Evolutionary conservation across 2,113 vertebrate species (phyloP).

Genomic region (Camarhynchus parvulus): DNA sequence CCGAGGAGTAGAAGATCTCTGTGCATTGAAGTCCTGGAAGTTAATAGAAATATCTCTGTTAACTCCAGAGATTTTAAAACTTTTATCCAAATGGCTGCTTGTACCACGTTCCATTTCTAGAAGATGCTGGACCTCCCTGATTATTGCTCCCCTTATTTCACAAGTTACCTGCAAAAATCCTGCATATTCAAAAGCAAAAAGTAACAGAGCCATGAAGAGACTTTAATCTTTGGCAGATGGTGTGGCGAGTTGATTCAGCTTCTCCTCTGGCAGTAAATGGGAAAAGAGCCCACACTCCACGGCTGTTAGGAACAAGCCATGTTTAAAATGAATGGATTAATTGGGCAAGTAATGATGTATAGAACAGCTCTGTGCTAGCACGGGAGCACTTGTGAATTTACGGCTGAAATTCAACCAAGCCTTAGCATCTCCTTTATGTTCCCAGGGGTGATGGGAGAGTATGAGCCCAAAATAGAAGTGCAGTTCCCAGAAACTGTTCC

Average conservation of each 20-base stretch:
- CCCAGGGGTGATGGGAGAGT: constrained; percentile 98
- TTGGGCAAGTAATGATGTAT: constrained; percentile 45
- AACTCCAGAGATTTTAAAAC: constrained; percentile 2
- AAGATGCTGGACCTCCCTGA: neutral
- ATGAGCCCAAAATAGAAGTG: constrained; percentile 99
- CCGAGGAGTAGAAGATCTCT: neutral
- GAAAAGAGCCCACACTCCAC: constrained; percentile 26
- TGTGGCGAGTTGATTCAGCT: neutral
- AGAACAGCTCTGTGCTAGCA: constrained; percentile 1
- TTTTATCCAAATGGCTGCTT: neutral
- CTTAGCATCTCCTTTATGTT: constrained; percentile 52
- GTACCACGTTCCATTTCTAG: neutral
- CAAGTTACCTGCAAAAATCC: neutral
- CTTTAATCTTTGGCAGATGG: constrained; percentile 61
- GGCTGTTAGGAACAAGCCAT: constrained; percentile 38
- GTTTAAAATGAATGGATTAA: constrained; percentile 63
- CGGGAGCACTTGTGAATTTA: neutral
- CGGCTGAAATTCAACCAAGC: constrained; percentile 27
- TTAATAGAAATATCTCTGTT: constrained; percentile 11
- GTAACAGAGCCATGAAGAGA: neutral
- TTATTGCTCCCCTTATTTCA: neutral
- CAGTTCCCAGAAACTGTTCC: constrained; percentile 93
- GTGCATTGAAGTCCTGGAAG: neutral
- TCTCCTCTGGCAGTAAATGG: constrained; percentile 51
- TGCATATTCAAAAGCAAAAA: neutral